A percentile compares a stretch with the other conserved stretches of the same genome.
phyloP scores from a whole-genome alignment of 2,888 invertebrate genomes.

The Miltochrista miniata region DNA sequence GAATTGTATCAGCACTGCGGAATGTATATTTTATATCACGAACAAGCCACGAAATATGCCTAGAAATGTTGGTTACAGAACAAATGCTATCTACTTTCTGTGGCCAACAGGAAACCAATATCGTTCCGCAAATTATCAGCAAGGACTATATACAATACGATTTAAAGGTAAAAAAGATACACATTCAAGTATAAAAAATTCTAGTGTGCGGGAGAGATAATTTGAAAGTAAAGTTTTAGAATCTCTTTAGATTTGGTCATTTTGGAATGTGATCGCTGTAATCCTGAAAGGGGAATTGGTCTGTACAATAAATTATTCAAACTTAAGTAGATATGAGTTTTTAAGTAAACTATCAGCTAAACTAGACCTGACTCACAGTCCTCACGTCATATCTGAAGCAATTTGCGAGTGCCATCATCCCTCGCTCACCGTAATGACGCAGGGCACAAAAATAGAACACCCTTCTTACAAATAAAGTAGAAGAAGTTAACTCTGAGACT shows the following conservation, averaged over 20 bases:
- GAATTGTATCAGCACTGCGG: neutral
- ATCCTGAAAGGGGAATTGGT: too few relatives aligned
- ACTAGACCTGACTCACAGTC: neutral
- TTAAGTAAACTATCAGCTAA: neutral
- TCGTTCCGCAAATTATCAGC: neutral
- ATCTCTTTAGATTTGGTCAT: too few relatives aligned
- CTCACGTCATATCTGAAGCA: conserved; percentile 50
- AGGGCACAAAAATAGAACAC: conserved; percentile 1
- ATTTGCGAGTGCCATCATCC: conserved; percentile 38
- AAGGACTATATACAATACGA: neutral
- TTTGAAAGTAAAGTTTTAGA: too few relatives aligned
- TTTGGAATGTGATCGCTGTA: too few relatives aligned
- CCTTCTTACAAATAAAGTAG: conserved; percentile 31
- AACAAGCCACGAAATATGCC: too few relatives aligned
- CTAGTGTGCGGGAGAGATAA: too few relatives aligned
- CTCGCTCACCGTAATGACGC: conserved; percentile 14
- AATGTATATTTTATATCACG: neutral
- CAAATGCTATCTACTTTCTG: neutral
- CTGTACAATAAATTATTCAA: neutral
- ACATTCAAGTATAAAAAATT: too few relatives aligned
- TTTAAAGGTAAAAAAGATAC: too few relatives aligned
- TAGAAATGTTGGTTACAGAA: too few relatives aligned
- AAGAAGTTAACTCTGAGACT: conserved; percentile 30
- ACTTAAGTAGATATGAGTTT: too few relatives aligned
- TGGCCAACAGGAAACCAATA: conserved; percentile 1